A percentile compares a stretch with the other conserved stretches of the same genome.
Conservation (phyloP, 2,113 vertebrate genomes). For the Tylochromis polylepis region DNA sequence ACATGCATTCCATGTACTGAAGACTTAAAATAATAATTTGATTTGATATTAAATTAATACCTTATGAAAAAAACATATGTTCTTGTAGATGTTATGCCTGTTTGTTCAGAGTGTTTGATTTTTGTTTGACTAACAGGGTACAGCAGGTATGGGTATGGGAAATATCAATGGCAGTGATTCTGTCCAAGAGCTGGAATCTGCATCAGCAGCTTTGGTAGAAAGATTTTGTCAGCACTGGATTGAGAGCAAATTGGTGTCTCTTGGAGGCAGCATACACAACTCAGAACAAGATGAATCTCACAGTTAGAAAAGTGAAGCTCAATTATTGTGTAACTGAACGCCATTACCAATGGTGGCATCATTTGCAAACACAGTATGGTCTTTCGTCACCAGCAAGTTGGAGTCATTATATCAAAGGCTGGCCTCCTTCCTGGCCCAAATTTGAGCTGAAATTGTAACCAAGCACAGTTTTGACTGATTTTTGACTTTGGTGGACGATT, state of each 20-base stretch:
- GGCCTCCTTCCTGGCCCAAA: background rate
- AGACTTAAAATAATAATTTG: no score
- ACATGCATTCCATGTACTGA: no score
- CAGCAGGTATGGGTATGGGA: no score
- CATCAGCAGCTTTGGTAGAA: no score
- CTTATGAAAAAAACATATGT: no score
- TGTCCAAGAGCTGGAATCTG: no score
- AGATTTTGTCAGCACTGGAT: background rate
- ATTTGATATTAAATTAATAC: no score
- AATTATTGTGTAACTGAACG: background rate
- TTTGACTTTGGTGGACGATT: background rate
- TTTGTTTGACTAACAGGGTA: no score
- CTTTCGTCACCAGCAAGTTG: background rate
- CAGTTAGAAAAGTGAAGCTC: background rate
- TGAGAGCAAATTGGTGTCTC: background rate
- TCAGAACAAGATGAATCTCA: background rate
- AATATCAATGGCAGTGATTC: no score
- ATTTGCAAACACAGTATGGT: background rate
- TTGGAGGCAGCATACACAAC: background rate
- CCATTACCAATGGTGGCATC: background rate
- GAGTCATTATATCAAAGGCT: background rate
- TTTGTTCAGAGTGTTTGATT: no score
- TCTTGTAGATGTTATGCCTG: no score
- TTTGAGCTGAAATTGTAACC: background rate
- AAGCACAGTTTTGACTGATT: background rate